A percentile compares a stretch with the other conserved stretches of the same genome.
These are phyloP conservation scores for Drosophila pandora DNA, from an alignment of 1,140 invertebrate genomes.

Conservation along the genomic window DNA sequence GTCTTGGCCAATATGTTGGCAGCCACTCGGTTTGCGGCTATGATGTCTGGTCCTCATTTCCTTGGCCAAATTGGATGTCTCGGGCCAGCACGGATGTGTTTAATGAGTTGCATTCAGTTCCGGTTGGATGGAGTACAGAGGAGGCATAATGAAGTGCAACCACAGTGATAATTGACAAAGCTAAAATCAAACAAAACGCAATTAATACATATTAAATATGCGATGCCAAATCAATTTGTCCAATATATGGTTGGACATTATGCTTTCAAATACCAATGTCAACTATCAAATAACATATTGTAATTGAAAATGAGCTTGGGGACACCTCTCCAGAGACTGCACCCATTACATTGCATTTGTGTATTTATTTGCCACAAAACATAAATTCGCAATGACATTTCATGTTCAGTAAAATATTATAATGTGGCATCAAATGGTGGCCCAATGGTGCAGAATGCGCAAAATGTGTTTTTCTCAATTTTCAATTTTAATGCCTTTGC, in stretches of 20 bases:
- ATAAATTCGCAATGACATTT: constrained; percentile 68
- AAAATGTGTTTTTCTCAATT: constrained; percentile 67
- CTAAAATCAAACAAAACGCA: background rate
- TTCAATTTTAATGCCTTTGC: constrained; percentile 67
- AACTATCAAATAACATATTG: background rate
- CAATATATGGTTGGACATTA: constrained; percentile 1
- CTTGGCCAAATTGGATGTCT: constrained; percentile 10
- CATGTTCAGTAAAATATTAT: constrained; percentile 62
- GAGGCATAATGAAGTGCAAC: background rate
- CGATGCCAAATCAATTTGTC: constrained; percentile 2
- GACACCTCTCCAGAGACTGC: constrained; percentile 3
- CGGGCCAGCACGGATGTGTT: constrained; percentile 11
- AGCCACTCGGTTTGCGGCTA: constrained; percentile 7
- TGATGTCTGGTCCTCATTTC: constrained; percentile 12
- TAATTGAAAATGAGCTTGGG: constrained; percentile 12
- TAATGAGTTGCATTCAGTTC: constrained; percentile 31
- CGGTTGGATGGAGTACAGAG: background rate
- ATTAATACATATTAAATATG: constrained; percentile 8
- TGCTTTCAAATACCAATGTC: background rate
- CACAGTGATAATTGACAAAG: background rate
- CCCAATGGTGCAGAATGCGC: constrained; percentile 49
- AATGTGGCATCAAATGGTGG: constrained; percentile 29
- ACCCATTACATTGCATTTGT: constrained; percentile 16
- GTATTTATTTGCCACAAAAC: constrained; percentile 15
- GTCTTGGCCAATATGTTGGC: constrained; percentile 22